Base-by-base conservation (phyloP, 2,888 invertebrate genomes). In the Anodontia alba region DNA sequence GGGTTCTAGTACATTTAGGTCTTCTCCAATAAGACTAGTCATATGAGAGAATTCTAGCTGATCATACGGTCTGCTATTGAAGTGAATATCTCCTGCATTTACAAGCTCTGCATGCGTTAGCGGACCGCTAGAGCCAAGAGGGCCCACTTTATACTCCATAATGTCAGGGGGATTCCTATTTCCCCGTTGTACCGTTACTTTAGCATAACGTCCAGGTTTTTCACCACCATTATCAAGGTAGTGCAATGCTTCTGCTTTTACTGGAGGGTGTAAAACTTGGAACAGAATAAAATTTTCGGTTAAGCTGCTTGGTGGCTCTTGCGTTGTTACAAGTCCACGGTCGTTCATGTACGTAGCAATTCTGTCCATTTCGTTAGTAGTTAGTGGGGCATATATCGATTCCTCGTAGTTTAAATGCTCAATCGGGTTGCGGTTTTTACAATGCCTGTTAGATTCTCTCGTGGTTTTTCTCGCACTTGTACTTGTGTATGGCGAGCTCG, bases 111-210 rank as follows among this genome's bases (percentile, higher is more conserved):
- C 31, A 0, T 74, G 67, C 7, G 68, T 78, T 12, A 88, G 76
- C 29, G 73, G 62, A 10, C 33, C 67, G 36, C 12, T 31, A 0
- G 75, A 43, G 17, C 78, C 81, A 1, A 90, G 76, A 0, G 90
- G 90, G 0, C 90, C 90, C 8, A 90, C 87, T 74, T 84, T 86
- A 71, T 89, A 90, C 49, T 89, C 87, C 88, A 89, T 90, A 7
- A 88, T 76, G 62, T 86, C 86, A 12, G 87, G 87, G 7, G 76
- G n/a, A 2, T 74, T 31, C 15, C 29, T 73, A 26, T 74, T 78
- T 12, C 90, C 88, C 12, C 86, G 74, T n/a, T 85, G 82, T 0
- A 90, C 86, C 0, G 81, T 84, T 0, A 86, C 88, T 15, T 83
- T 81, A 0, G 88, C 86, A 71, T 84, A 86, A 0, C 90, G 78